A percentile compares a stretch with the other conserved stretches of the same genome.
Conservation (phyloP, 1,140 invertebrate species). For the Heliconius melpomene region DNA sequence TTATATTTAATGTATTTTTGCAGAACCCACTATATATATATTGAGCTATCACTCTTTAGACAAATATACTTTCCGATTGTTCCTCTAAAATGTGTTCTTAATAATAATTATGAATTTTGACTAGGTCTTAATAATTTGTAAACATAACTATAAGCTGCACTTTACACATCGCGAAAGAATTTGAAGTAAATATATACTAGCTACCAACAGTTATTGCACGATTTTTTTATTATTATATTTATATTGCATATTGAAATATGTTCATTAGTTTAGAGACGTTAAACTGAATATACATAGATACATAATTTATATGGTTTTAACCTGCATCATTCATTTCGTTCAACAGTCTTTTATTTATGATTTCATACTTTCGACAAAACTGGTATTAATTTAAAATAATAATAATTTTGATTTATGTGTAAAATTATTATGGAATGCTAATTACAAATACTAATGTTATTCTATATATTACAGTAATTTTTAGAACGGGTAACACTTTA, state of each 20-base stretch:
- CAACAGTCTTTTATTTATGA: too few species aligned
- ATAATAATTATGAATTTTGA: background rate
- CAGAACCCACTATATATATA: too few species aligned
- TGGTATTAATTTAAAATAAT: background rate
- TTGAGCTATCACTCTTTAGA: too few species aligned
- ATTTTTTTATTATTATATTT: background rate
- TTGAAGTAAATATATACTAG: background rate
- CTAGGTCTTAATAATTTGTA: background rate
- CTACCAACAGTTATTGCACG: conserved; percentile 2
- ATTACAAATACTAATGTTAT: background rate
- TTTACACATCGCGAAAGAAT: background rate
- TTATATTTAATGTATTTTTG: background rate
- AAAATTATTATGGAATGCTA: background rate
- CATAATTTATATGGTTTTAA: background rate
- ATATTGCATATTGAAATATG: background rate
- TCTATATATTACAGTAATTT: background rate
- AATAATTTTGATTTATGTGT: background rate
- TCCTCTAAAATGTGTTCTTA: background rate
- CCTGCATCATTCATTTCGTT: background rate
- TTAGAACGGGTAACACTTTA: conserved; percentile 8
- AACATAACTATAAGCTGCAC: background rate
- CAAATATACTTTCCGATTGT: too few species aligned
- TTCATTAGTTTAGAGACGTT: background rate
- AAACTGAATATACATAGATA: background rate
- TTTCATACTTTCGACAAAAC: too few species aligned